Conservation (phyloP, 2,888 invertebrate species). For the Anaspis maculata region DNA sequence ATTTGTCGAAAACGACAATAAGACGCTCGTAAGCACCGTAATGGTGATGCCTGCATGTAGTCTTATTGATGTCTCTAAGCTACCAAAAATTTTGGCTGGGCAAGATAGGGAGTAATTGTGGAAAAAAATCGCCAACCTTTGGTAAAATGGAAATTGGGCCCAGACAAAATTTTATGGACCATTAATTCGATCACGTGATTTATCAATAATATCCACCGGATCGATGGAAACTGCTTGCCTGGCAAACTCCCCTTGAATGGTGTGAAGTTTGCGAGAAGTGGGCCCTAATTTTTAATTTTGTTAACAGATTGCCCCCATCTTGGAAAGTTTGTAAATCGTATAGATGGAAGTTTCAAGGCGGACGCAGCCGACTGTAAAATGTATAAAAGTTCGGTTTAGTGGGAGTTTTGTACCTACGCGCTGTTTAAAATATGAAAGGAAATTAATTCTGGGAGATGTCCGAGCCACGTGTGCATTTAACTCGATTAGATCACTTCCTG, state of each 20-base stretch:
- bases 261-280: slow-evolving; percentile 11
- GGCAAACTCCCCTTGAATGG: slow-evolving; percentile 12
- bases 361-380: slow-evolving; percentile 16
- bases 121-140: too few relatives aligned
- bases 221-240: slow-evolving; percentile 17
- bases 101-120: too few relatives aligned
- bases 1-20: slow-evolving; percentile 11
- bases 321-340: slow-evolving; percentile 16
- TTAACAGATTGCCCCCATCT: slow-evolving; percentile 18
- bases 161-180: slow-evolving; percentile 15
- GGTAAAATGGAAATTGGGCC: slow-evolving; percentile 5
- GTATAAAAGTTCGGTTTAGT: slow-evolving; percentile 18
- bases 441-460: slow-evolving; percentile 23
- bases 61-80: slow-evolving; percentile 8
- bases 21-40: slow-evolving; percentile 7
- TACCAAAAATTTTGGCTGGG: too few relatives aligned
- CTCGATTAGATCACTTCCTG: slow-evolving; percentile 5
- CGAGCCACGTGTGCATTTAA: slow-evolving; percentile 19
- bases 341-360: slow-evolving; percentile 15
- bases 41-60: slow-evolving; percentile 4
- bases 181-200: slow-evolving; percentile 18
- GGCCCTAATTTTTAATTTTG: slow-evolving; percentile 20
- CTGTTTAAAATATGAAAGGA: slow-evolving; percentile 25
- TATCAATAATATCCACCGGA: slow-evolving; percentile 23
- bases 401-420: slow-evolving; percentile 20